Percentiles rank a stretch among this genome's conserved stretches.
Conservation (phyloP, 2,113 vertebrate genomes). For the Periophthalmodon schlosseri region DNA sequence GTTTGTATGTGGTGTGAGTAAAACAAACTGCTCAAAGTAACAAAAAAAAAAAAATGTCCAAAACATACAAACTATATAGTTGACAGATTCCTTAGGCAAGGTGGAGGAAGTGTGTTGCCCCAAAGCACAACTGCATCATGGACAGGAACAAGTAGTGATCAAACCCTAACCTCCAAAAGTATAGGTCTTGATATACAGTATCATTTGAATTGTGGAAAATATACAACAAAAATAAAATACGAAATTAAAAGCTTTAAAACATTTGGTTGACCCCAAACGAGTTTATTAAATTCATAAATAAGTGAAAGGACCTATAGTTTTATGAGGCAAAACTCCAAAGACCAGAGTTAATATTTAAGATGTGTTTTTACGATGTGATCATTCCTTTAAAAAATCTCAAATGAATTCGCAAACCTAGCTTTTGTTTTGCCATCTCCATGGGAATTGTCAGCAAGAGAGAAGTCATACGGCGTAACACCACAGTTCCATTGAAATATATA, state of each 20-base stretch:
- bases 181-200: too few species aligned
- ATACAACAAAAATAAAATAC: neutral
- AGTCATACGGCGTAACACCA: neutral
- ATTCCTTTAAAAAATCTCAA: neutral
- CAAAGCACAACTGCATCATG: too few species aligned
- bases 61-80: too few species aligned
- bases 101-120: too few species aligned
- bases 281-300: slow-evolving; percentile 3
- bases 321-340: neutral
- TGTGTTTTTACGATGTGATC: neutral
- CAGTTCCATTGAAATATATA: slow-evolving; percentile 4
- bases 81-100: too few species aligned
- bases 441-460: slow-evolving; percentile 1
- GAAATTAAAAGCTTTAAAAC: neutral
- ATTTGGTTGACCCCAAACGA: neutral
- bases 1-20: too few species aligned
- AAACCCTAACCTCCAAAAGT: too few species aligned
- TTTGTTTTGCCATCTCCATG: slow-evolving; percentile 9
- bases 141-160: too few species aligned
- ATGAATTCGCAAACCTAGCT: neutral
- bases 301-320: neutral
- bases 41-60: too few species aligned
- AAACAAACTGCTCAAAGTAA: too few species aligned
- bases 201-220: too few species aligned
- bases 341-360: neutral